Base-by-base conservation (phyloP, 2,797 vertebrate genomes). In the Arrhamphus sclerolepis region DNA sequence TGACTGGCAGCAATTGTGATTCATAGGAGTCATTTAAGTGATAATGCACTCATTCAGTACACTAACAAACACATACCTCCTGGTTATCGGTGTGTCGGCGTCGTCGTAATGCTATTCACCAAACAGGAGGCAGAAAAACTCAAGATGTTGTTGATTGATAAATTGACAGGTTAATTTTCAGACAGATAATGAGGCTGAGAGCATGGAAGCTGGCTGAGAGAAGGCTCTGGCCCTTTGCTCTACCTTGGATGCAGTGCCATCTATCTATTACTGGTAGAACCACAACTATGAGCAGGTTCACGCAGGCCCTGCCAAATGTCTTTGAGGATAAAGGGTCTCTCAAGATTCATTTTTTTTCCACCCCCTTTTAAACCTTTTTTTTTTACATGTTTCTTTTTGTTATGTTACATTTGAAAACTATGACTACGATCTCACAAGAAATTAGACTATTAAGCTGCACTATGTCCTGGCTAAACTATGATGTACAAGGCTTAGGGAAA, bases 111-210 rank as follows among this genome's bases (percentile, higher is more conserved):
- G 91, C 93, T 80, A 89, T 93, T 93, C 91, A 91, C 92, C 91
- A 89, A 90, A 90, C 86, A 89, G 86, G 80, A 92, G 89, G 92
- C 94, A 93, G 91, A 94, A 87, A n/a, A 94, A 95, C 94, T 94
- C 93, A 94, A 96, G 96, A 97, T 97, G 95, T 95, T 95, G 95
- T 94, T 97, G 96, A 98, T 97, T 97, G 97, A 99, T 98, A 98
- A 97, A 98, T 96, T 97, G 96, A 99, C 96, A 98, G 96, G 96
- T 98, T 98, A 97, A 99, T 98, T 98, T 98, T 95, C 94, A 88
- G 95, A 94, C 92, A 93, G 95, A 96, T 97, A 97, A 98, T 95
- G 94, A 96, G 94, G 96, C 93, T 93, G 93, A 94, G 92, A 94
- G 93, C 94, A 93, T 89, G 92, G 93, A 92, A 94, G 92, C 94